Percentiles rank a stretch among this genome's conserved stretches.
phyloP scores from a whole-genome alignment of 2,113 vertebrate genomes.

The Microcebus ravelobensis region DNA sequence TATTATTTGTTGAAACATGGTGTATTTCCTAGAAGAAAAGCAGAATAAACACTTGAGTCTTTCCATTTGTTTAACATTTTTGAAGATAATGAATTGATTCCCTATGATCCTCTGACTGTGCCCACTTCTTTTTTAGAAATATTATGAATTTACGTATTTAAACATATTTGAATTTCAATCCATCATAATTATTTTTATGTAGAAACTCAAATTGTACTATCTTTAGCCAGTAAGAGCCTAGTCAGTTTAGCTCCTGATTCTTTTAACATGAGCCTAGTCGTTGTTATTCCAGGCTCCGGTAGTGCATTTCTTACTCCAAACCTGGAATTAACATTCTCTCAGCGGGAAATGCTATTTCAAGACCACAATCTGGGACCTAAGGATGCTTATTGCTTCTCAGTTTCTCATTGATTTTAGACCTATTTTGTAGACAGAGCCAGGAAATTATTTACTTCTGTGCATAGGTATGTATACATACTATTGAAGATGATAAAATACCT shows the following conservation, averaged over 20 bases:
- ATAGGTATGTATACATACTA: not conserved
- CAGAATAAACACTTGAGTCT: not conserved
- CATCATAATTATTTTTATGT: slow-evolving; percentile 8
- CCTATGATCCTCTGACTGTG: not conserved
- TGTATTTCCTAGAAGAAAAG: not conserved
- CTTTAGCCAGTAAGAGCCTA: not conserved
- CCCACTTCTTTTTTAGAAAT: not conserved
- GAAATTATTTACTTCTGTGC: not conserved
- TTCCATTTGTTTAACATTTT: slow-evolving; percentile 33
- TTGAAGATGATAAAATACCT: not conserved
- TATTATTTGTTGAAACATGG: slow-evolving; percentile 5
- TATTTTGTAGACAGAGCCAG: not conserved
- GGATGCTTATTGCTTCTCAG: not conserved
- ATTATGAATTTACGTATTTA: not conserved
- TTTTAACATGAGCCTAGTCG: not conserved
- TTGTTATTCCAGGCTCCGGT: not conserved
- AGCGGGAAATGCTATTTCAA: not conserved
- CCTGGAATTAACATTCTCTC: not conserved
- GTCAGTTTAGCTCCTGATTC: not conserved
- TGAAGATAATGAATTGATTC: not conserved
- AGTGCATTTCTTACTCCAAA: not conserved
- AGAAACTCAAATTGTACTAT: not conserved
- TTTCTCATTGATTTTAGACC: not conserved
- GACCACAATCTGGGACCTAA: not conserved
- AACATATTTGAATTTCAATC: slow-evolving; percentile 40